Percentiles rank a stretch among this genome's conserved stretches.
These are phyloP conservation scores for Leptonema lineaticorne DNA, from an alignment of 1,140 invertebrate genomes.

Conservation along the genomic window DNA sequence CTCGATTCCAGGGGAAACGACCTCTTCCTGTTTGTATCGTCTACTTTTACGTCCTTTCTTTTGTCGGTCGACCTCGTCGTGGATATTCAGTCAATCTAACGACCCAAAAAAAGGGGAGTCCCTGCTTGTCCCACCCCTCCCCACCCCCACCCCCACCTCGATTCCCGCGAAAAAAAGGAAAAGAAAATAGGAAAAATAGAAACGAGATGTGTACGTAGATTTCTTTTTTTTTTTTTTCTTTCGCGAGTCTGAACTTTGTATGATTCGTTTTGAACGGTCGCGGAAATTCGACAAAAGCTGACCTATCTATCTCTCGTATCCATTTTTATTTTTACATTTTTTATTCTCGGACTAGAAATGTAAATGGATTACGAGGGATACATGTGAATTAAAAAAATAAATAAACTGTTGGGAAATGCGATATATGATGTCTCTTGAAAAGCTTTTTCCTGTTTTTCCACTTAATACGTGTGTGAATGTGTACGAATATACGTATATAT, in stretches of 20 bases:
- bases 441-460: no score
- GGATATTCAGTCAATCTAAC: constrained; percentile 30
- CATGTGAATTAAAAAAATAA: no score
- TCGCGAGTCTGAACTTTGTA: not conserved
- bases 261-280: constrained; percentile 9
- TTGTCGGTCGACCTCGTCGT: constrained; percentile 13
- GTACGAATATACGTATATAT: no score
- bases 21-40: constrained; percentile 31
- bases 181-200: not conserved
- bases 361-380: not conserved
- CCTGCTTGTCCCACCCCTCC: not conserved
- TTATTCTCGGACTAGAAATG: no score
- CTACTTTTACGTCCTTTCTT: constrained; percentile 28
- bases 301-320: not conserved
- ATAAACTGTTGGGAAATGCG: no score
- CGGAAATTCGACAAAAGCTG: not conserved
- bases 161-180: not conserved
- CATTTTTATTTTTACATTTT: no score
- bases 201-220: no score
- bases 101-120: constrained; percentile 18
- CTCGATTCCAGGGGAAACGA: constrained; percentile 27
- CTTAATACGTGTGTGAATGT: no score
- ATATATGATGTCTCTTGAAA: no score
- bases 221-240: no score
- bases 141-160: no score